phyloP scores from a whole-genome alignment of 2,797 vertebrate genomes.

The Poecilia velifera region DNA sequence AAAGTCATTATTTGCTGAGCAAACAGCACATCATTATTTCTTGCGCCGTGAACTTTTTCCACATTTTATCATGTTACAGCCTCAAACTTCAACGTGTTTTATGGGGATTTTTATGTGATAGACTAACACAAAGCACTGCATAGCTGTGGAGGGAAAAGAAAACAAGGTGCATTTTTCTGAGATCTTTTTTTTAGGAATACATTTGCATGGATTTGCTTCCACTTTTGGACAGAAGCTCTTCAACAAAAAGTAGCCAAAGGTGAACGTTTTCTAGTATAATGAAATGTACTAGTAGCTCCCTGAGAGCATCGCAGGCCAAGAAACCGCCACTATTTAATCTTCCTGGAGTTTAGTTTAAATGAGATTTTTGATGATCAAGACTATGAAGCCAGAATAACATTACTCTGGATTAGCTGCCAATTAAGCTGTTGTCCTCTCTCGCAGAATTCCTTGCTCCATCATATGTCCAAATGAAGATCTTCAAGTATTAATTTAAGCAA shows the following conservation, averaged over 20 bases:
- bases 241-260: background rate
- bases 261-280: background rate
- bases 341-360: background rate
- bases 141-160: background rate
- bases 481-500: background rate
- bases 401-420: background rate
- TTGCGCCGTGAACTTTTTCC: background rate
- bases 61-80: background rate
- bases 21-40: slow-evolving; percentile 21
- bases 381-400: background rate
- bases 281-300: background rate
- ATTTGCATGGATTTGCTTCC: background rate
- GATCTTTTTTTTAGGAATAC: background rate
- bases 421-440: background rate
- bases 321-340: background rate
- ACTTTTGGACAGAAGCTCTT: background rate
- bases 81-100: background rate
- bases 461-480: background rate
- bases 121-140: background rate
- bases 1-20: background rate
- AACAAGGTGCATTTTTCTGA: background rate
- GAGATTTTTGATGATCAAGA: background rate
- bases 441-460: background rate
- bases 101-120: background rate
- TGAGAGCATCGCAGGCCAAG: background rate